Conservation (phyloP, 2,888 invertebrate genomes). For the Lacanobia oleracea region DNA sequence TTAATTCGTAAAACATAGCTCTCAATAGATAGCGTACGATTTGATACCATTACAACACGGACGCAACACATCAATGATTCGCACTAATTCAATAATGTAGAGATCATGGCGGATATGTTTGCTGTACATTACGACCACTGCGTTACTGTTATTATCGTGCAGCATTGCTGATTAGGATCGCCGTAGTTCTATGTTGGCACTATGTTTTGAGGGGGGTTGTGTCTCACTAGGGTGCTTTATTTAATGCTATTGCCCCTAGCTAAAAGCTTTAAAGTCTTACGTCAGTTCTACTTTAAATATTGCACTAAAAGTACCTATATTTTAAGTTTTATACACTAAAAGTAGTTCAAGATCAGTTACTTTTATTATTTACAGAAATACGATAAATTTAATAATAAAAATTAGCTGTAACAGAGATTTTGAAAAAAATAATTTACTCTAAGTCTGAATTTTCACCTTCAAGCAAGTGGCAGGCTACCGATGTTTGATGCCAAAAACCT, state of each 20-base stretch:
- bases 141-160: slow-evolving; percentile 36
- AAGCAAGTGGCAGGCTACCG: no score
- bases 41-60: not conserved
- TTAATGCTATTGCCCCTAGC: not conserved
- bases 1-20: not conserved
- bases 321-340: no score
- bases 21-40: not conserved
- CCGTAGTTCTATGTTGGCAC: slow-evolving; percentile 1
- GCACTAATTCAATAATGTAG: slow-evolving; percentile 29
- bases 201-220: not conserved
- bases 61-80: not conserved
- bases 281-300: not conserved
- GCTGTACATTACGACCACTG: slow-evolving; percentile 8
- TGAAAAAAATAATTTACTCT: no score
- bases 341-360: no score
- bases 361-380: no score
- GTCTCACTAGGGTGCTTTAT: not conserved
- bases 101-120: slow-evolving; percentile 18
- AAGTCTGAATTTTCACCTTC: no score
- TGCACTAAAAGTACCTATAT: not conserved
- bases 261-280: not conserved
- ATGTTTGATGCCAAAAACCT: no score
- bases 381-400: no score
- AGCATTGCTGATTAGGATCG: slow-evolving; percentile 27
- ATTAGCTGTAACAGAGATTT: no score